phyloP scores from a whole-genome alignment of 2,888 invertebrate genomes.

The Oxytorus armatus region DNA sequence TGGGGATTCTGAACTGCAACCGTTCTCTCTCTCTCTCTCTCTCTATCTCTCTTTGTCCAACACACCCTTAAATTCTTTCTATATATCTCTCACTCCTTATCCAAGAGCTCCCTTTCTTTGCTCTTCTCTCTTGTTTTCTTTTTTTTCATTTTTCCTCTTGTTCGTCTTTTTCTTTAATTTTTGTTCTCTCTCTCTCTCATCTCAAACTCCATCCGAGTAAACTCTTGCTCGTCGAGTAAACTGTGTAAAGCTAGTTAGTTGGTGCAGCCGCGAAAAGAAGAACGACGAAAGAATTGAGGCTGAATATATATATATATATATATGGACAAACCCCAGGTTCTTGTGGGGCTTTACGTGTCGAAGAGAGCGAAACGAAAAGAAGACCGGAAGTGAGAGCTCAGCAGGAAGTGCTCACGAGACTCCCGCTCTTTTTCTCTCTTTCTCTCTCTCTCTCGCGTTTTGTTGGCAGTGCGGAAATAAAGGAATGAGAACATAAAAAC shows the following conservation, averaged over 20 bases:
- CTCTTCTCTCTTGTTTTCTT: background rate
- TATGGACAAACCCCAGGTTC: background rate
- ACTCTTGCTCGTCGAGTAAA: conserved; percentile 30
- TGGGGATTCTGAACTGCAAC: conserved; percentile 16
- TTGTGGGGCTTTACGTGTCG: background rate
- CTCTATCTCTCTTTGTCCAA: conserved; percentile 7
- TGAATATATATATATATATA: conserved; percentile 1
- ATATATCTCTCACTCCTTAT: background rate
- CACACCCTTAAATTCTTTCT: background rate
- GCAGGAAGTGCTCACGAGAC: conserved; percentile 24
- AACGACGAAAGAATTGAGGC: background rate
- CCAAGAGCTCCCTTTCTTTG: conserved; percentile 4
- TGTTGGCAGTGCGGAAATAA: no score
- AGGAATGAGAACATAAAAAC: background rate
- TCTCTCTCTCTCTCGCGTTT: no score
- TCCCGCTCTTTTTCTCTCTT: background rate
- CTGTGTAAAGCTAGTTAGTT: conserved; percentile 55
- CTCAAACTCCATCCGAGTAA: conserved; percentile 13
- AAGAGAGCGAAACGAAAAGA: conserved; percentile 13
- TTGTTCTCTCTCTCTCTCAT: no score
- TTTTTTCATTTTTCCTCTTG: conserved; percentile 9
- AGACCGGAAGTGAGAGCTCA: conserved; percentile 9
- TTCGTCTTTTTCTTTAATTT: conserved; percentile 18
- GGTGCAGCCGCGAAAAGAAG: background rate
- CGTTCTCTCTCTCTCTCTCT: conserved; percentile 17